Evolutionary conservation across 1,140 invertebrate species (phyloP).

Genomic region (Cyclina sinensis): DNA sequence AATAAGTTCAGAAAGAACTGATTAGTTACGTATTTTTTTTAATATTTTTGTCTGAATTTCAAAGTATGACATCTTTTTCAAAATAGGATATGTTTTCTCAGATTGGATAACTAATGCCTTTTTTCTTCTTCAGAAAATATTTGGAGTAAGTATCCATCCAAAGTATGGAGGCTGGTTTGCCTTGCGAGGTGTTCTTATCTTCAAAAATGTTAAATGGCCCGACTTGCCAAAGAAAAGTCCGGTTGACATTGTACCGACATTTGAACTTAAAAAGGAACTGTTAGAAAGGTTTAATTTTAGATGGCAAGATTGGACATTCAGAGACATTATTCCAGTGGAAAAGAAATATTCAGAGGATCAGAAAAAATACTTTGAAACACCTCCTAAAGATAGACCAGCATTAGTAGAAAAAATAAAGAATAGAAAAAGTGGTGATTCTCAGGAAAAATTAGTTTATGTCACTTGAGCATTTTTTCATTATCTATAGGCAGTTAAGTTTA

Average conservation of each 20-base stretch:
- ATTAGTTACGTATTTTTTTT: no score
- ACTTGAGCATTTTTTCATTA: no score
- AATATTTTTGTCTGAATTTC: no score
- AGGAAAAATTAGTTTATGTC: no score
- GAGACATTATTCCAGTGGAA: slow-evolving; percentile 87
- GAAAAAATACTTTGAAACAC: slow-evolving; percentile 87
- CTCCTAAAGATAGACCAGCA: slow-evolving; percentile 85
- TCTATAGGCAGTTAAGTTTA: no score
- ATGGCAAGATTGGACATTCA: slow-evolving; percentile 87
- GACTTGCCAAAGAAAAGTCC: slow-evolving; percentile 78
- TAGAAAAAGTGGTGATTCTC: no score
- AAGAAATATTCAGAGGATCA: slow-evolving; percentile 88
- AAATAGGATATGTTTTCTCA: no score
- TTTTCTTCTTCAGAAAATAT: slow-evolving; percentile 88
- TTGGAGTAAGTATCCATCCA: slow-evolving; percentile 89
- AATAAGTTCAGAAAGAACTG: no score
- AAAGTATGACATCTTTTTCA: no score
- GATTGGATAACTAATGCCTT: no score
- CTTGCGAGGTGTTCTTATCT: slow-evolving; percentile 88
- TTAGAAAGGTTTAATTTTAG: slow-evolving; percentile 87
- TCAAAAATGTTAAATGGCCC: slow-evolving; percentile 84
- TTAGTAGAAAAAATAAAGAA: slow-evolving; percentile 59
- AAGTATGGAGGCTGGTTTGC: slow-evolving; percentile 89
- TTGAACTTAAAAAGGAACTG: slow-evolving; percentile 84
- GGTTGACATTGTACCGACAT: slow-evolving; percentile 83